A percentile compares a stretch with the other conserved stretches of the same genome.
These are phyloP conservation scores for Orthosia gothica DNA, from an alignment of 2,888 invertebrate genomes.

Conservation along the genomic window DNA sequence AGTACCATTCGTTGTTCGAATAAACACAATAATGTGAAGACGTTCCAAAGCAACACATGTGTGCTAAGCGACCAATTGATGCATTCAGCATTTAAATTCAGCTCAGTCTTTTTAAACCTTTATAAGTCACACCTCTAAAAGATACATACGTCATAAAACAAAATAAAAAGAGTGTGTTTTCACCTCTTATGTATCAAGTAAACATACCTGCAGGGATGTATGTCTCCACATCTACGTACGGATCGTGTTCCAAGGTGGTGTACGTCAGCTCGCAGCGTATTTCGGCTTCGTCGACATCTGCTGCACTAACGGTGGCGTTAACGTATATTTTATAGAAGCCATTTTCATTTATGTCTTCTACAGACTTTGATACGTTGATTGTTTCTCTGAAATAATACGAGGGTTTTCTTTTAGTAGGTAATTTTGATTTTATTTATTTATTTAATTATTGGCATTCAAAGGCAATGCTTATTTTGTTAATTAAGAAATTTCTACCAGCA, in stretches of 20 bases:
- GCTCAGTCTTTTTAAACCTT: not conserved
- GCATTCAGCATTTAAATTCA: constrained; percentile 26
- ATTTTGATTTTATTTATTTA: not conserved
- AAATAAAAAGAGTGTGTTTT: not conserved
- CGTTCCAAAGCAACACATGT: constrained; percentile 60
- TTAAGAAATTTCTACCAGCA: too few relatives aligned
- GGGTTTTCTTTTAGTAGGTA: not conserved
- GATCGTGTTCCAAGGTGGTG: constrained; percentile 66
- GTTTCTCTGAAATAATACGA: constrained; percentile 66
- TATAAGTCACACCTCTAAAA: too few relatives aligned
- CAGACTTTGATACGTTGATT: constrained; percentile 66
- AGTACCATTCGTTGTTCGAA: constrained; percentile 40
- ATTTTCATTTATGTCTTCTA: constrained; percentile 66
- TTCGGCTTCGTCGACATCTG: constrained; percentile 68
- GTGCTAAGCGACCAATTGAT: constrained; percentile 49
- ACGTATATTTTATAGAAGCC: constrained; percentile 76
- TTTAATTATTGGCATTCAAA: not conserved
- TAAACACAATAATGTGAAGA: constrained; percentile 55
- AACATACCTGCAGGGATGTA: constrained; percentile 72
- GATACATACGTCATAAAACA: not conserved
- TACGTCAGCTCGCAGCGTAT: constrained; percentile 81
- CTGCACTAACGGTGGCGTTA: constrained; percentile 70
- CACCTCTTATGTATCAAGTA: not conserved
- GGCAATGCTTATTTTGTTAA: too few relatives aligned
- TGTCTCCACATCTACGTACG: constrained; percentile 63